phyloP scores from a whole-genome alignment of 2,113 vertebrate genomes.

The Phyllostomus discolor region DNA sequence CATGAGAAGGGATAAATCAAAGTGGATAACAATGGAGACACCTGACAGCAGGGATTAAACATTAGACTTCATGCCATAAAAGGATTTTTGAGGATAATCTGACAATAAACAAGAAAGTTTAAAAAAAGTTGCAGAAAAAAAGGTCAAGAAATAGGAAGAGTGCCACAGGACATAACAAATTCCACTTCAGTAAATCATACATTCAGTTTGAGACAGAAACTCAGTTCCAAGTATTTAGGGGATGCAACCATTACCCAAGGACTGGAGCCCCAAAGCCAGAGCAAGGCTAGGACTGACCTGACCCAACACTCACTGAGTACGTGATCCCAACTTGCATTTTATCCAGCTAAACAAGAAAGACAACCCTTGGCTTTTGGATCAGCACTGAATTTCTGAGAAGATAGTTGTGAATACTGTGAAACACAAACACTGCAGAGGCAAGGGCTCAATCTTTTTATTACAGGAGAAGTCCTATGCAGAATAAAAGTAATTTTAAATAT shows the following conservation, averaged over 20 bases:
- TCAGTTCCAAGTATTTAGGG: neutral
- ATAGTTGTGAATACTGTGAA: neutral
- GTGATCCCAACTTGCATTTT: neutral
- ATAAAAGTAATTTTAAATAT: neutral
- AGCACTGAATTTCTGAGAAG: neutral
- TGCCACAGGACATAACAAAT: accelerated
- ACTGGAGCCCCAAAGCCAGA: neutral
- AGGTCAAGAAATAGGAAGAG: neutral
- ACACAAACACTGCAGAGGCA: neutral
- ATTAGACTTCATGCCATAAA: neutral
- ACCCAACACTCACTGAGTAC: neutral
- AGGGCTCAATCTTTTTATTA: neutral
- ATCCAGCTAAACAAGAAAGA: neutral
- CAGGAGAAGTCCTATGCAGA: neutral
- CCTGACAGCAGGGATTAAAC: neutral
- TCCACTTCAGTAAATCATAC: neutral
- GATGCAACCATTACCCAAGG: neutral
- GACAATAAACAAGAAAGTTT: neutral
- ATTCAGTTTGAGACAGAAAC: neutral
- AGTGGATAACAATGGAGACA: neutral
- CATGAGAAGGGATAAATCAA: neutral
- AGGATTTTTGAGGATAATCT: neutral
- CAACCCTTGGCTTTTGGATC: neutral
- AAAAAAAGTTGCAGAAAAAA: neutral
- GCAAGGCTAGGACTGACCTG: neutral